Evolutionary conservation across 23 tunicate species (phyloP), one percentile per base, ranked within the genome.

Genomic region (Halocynthia roretzi): DNA sequence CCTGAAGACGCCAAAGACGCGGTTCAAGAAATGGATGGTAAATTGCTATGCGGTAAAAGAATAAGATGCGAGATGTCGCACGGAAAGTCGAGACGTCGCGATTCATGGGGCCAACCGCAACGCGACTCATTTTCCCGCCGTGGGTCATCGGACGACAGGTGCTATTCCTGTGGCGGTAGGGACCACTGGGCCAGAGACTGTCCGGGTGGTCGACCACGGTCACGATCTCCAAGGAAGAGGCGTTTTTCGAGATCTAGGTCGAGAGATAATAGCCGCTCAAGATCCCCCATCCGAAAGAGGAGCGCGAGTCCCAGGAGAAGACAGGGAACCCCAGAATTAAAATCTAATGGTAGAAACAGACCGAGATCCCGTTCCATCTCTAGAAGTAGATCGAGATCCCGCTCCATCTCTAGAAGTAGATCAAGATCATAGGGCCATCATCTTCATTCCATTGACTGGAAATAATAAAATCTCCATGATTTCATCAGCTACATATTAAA

Each of bases 11-110:
- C 97, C 7, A 85, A 69, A 70, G 97, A 91, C 66, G 90, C 90
- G 12, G 83, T 81, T 17, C 71, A 77, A 22, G 86, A 72, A 66
- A 60, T 91, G 44, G 97, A 91, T 82, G 97, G 97, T 56, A 85
- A 71, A 88, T 85, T 53, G 31, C 76, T 91, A 20, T 91, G 89
- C 65, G 91, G 73, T 56, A 87, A 87, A 8, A 81, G 84, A 53
- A 84, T 86, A 5, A 85, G 83, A 77, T 91, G 85, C 51, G 97
- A 91, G 58, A 77, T 91, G 14, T 91, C 97, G 5, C 87, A 88
- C 22, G 52, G 72, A 31, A 54, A 53, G 9, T 31, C 69, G 10
- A 67, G 85, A 22, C 51, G 63, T 5, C 51, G 81, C 11, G 17
- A 71, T 9, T 55, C 64, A 23, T 58, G 68, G 8, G 75, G 62